phyloP scores from a whole-genome alignment of 2,797 vertebrate genomes.

The Meda fulgida region DNA sequence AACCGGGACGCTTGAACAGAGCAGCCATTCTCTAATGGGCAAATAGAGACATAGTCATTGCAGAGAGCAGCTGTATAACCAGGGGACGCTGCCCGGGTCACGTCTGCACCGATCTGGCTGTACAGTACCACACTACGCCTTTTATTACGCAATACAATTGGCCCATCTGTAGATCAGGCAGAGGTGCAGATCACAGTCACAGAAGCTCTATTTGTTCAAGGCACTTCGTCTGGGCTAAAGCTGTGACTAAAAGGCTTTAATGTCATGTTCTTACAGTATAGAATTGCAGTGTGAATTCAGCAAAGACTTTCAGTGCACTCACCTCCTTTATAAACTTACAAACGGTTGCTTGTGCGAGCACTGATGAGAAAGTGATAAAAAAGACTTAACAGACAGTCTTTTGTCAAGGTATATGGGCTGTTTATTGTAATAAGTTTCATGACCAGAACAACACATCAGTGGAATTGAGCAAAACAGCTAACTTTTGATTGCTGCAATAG shows the following conservation, averaged over 20 bases:
- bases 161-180: conserved; percentile 57
- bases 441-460: conserved; percentile 28
- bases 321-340: conserved; percentile 43
- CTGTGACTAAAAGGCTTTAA: conserved; percentile 54
- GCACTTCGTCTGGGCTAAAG: conserved; percentile 43
- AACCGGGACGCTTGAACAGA: conserved; percentile 51
- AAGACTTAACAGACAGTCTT: conserved; percentile 27
- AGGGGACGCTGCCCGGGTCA: conserved; percentile 51
- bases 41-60: conserved; percentile 53
- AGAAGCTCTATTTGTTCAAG: conserved; percentile 49
- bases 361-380: conserved; percentile 37
- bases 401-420: conserved; percentile 33
- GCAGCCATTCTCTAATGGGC: conserved; percentile 44
- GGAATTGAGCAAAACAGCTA: conserved; percentile 41
- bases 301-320: conserved; percentile 34
- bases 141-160: conserved; percentile 56
- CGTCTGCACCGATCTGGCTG: conserved; percentile 48
- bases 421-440: conserved; percentile 30
- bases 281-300: conserved; percentile 40
- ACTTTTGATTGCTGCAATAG: conserved; percentile 33
- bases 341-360: conserved; percentile 13
- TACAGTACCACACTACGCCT: conserved; percentile 55
- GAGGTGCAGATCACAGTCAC: conserved; percentile 49
- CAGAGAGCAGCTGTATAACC: conserved; percentile 56
- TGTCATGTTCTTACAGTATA: conserved; percentile 51